Evolutionary conservation across 2,797 vertebrate species (phyloP), one percentile per base, ranked within the genome.

Genomic region (Perdix hodgsoniae): DNA sequence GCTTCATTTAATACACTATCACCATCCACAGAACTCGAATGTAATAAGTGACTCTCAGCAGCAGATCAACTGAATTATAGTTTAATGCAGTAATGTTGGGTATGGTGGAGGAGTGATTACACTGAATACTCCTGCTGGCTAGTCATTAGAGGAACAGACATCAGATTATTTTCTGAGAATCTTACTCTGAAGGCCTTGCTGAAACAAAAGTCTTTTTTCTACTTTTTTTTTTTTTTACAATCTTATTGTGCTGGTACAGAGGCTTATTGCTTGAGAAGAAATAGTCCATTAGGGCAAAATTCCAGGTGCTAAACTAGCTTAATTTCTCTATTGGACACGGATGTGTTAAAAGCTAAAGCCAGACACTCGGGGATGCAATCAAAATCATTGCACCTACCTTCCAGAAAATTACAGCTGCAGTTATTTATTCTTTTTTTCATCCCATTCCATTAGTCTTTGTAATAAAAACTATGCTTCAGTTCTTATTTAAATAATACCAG

Each of bases 41-140:
- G 49, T 91, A 87, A 90, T 75, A 85, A 94, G 83, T 91, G 65
- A 80, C 77, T 95, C 72, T 81, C 66, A 79, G 71, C 82, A 95
- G 83, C 11, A 91, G 72, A 88, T 77, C 57, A 93, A 52, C 65
- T 95, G 74, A 94, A 93, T 94, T 91, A 74, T 39, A 94, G 40
- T 85, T 93, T 87, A 94, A 88, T 86, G 81, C 61, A 88, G 23
- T 79, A 74, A 76, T 74, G 67, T 70, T 86, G 75, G 40, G 15
- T 82, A 14, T 79, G 69, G 64, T 52, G 57, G 83, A 88, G 78
- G 71, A 91, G 83, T 74, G 77, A 91, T 91, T 88, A 54, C 14
- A 16, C 44, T 67, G 71, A 94, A 22, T 61, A 35, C 61, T 85
- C 71, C 90, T 82, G 50, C 72, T 94, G 88, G 57, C 77, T 91